Evolutionary conservation across 2,113 vertebrate species (phyloP).

Genomic region (Riparia riparia): DNA sequence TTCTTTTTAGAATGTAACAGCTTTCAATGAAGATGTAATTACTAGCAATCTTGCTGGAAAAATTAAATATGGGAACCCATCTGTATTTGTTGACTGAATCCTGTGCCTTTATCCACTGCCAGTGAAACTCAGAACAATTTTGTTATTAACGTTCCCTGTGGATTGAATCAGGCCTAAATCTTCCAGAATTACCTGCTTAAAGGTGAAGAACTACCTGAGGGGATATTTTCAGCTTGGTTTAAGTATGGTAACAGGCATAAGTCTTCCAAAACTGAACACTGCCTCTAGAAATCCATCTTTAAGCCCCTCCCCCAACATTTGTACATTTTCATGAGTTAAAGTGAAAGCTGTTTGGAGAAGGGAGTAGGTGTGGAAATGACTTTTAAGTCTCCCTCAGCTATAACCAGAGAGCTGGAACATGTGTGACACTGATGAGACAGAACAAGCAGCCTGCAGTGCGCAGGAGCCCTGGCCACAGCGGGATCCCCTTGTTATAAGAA

Average conservation of each 20-base stretch:
- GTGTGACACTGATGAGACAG: background rate
- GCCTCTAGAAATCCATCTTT: background rate
- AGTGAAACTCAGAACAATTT: background rate
- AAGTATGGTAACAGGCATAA: background rate
- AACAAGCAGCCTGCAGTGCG: background rate
- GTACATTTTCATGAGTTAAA: constrained; percentile 12
- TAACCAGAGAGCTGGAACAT: background rate
- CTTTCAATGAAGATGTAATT: background rate
- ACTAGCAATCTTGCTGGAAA: background rate
- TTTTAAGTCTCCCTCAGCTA: background rate
- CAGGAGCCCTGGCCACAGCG: background rate
- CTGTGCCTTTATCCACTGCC: background rate
- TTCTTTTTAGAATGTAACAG: background rate
- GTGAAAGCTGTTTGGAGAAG: background rate
- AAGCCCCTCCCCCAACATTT: background rate
- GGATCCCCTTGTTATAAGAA: background rate
- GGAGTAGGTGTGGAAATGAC: background rate
- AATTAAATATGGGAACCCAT: background rate
- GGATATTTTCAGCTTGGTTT: background rate
- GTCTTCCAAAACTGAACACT: background rate
- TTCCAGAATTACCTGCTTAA: background rate
- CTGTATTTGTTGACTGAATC: background rate
- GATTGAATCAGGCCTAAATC: background rate
- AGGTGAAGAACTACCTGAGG: background rate
- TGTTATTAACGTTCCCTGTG: background rate